Evolutionary conservation across 2,888 invertebrate species (phyloP).

Genomic region (Drosophila cognata): DNA sequence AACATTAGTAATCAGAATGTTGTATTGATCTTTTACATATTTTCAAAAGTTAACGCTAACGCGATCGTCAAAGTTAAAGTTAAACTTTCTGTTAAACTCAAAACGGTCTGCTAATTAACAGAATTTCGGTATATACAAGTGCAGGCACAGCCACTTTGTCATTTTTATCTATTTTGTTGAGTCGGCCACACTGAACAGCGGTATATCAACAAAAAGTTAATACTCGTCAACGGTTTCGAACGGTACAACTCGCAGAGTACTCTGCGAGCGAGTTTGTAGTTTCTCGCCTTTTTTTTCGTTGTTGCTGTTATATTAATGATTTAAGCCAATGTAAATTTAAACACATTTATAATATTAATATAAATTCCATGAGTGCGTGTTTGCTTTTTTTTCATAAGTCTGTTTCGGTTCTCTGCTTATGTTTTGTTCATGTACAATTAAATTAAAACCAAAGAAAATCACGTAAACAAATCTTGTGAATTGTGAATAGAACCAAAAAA

Average conservation of each 20-base stretch:
- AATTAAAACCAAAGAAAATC: neutral
- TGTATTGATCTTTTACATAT: too few relatives aligned
- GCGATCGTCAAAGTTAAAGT: neutral
- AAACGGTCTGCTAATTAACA: slow-evolving; percentile 35
- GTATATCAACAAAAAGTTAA: slow-evolving; percentile 59
- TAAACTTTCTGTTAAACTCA: slow-evolving; percentile 22
- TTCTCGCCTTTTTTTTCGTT: slow-evolving; percentile 14
- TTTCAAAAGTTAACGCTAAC: neutral
- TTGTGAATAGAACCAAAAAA: slow-evolving; percentile 2
- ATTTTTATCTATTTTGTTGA: slow-evolving; percentile 12
- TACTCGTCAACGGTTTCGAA: slow-evolving; percentile 67
- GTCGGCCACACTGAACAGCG: slow-evolving; percentile 47
- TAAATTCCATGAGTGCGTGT: slow-evolving; percentile 5
- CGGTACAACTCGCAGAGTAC: slow-evolving; percentile 50
- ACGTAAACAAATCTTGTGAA: neutral
- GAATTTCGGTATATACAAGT: slow-evolving; percentile 22
- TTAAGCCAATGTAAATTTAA: slow-evolving; percentile 46
- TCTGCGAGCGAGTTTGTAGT: slow-evolving; percentile 33
- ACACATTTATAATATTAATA: neutral
- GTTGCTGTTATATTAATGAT: slow-evolving; percentile 46
- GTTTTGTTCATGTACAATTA: slow-evolving; percentile 4
- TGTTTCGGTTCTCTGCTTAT: slow-evolving; percentile 1
- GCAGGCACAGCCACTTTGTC: slow-evolving; percentile 28
- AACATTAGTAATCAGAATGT: too few relatives aligned
- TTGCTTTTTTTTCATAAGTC: neutral